Conservation (phyloP, 2,888 invertebrate genomes). For the Polydrusus tereticollis region DNA sequence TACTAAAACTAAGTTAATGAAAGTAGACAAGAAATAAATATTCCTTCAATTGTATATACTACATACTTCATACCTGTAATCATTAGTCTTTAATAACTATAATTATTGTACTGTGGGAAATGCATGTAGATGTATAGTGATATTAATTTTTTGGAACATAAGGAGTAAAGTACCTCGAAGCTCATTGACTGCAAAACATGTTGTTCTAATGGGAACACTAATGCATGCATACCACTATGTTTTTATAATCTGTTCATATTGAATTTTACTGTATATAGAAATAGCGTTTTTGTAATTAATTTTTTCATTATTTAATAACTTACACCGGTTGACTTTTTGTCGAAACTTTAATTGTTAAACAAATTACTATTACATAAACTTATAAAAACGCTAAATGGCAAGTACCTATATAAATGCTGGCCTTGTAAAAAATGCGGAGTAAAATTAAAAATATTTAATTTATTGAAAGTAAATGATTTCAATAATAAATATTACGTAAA, state of each 20-base stretch:
- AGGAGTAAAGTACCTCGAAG: too few species aligned
- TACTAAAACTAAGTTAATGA: conserved; percentile 12
- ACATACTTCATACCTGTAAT: neutral
- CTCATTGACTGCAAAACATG: too few species aligned
- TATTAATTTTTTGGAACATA: too few species aligned
- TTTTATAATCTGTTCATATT: neutral
- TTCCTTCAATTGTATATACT: conserved; percentile 1
- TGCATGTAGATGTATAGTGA: neutral
- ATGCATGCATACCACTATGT: too few species aligned
- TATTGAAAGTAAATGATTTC: neutral
- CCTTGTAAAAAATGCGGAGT: neutral
- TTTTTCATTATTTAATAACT: neutral
- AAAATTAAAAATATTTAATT: neutral
- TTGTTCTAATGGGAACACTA: too few species aligned
- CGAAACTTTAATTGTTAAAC: neutral
- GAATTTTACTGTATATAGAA: neutral
- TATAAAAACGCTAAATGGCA: conserved; percentile 1
- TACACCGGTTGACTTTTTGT: neutral
- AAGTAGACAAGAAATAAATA: neutral
- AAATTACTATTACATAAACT: conserved; percentile 5
- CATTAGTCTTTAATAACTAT: conserved; percentile 13
- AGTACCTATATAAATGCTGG: neutral
- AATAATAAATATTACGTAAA: neutral
- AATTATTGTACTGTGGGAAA: conserved; percentile 3
- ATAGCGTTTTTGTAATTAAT: neutral